Evolutionary conservation across 2,888 invertebrate genomes (phyloP).

Genomic region (Polyploca ridens): DNA sequence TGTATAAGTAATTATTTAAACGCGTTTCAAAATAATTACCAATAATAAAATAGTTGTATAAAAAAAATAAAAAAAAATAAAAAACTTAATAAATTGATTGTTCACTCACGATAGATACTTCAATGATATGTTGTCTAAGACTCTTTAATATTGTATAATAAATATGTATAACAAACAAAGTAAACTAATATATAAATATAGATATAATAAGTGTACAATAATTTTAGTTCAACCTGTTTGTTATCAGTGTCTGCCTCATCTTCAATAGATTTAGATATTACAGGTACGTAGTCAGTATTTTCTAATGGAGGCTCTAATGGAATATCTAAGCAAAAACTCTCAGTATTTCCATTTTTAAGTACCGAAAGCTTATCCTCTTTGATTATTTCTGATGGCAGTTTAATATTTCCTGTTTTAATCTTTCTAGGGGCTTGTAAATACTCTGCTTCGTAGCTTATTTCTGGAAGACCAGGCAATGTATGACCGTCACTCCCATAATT

Average conservation of each 20-base stretch:
- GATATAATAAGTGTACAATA: slow-evolving; percentile 73
- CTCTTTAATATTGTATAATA: slow-evolving; percentile 66
- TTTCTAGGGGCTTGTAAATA: slow-evolving; percentile 48
- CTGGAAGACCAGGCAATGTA: slow-evolving; percentile 47
- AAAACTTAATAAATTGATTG: slow-evolving; percentile 14
- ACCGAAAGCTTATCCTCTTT: slow-evolving; percentile 27
- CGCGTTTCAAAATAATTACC: not conserved
- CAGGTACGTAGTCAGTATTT: slow-evolving; percentile 24
- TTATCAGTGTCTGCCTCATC: slow-evolving; percentile 53
- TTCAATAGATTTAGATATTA: slow-evolving; percentile 44
- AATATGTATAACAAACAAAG: slow-evolving; percentile 68
- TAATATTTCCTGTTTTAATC: slow-evolving; percentile 29
- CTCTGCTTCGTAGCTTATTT: slow-evolving; percentile 64
- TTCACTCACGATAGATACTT: slow-evolving; percentile 55
- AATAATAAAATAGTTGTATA: too few relatives aligned
- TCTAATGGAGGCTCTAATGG: slow-evolving; percentile 31
- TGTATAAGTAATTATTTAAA: not conserved
- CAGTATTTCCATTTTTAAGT: slow-evolving; percentile 22
- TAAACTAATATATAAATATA: slow-evolving; percentile 72
- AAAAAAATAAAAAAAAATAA: too few relatives aligned
- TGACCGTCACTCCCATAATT: slow-evolving; percentile 52
- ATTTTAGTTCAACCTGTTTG: slow-evolving; percentile 77
- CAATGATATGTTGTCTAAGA: slow-evolving; percentile 49
- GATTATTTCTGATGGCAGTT: slow-evolving; percentile 23
- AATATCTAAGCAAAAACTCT: slow-evolving; percentile 29